Evolutionary conservation across 1,140 invertebrate genomes (phyloP), one percentile per base, ranked within the genome.

Genomic region (Helicoverpa armigera): DNA sequence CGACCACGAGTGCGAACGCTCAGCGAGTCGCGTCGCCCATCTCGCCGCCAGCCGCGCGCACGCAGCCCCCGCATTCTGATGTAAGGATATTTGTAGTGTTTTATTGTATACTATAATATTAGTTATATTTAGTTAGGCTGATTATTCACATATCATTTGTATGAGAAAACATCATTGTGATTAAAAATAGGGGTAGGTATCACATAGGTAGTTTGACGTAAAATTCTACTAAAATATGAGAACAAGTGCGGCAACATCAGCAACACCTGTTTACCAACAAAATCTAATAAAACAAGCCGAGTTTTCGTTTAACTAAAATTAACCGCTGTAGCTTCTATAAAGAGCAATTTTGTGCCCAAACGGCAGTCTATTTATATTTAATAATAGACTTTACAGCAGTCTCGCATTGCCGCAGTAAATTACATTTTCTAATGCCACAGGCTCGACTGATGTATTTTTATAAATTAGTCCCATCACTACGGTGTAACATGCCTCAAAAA

Each of bases 41-140:
- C 0, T 92, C 91, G n/a, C 91, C 91, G 0, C 14, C 35, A 3
- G 77, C 51, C 4, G 31, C 84, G 7, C 89, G 88, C 31, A 85
- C 72, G 61, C 85, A 88, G 82, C 85, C 86, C 23, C 79, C 85
- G 43, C 90, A 91, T 83, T 92, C 92, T 53, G 91, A 93, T 70
- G 92, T 93, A 86, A 91, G 88, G 86, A 63, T 14, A 51, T 3
- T 11, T 29, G 7, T 4, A 31, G 14, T 14, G 31, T 7, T n/a
- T n/a, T n/a, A 18, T 43, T 43, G 1, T n/a, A 16, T 18, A 16
- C 5, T 23, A 3, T n/a, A 31, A 0, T 48, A n/a, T 54, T 54
- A 14, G 13, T 2, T n/a, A 4, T 13, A 14, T 14, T 54, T 14
- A 35, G n/a, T n/a, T n/a, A n/a, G n/a, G 23, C 2, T 23, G 35